A percentile compares a stretch with the other conserved stretches of the same genome.
These are phyloP conservation scores for Harlomillsia oculata DNA, from an alignment of 1,140 invertebrate species.

Conservation along the genomic window DNA sequence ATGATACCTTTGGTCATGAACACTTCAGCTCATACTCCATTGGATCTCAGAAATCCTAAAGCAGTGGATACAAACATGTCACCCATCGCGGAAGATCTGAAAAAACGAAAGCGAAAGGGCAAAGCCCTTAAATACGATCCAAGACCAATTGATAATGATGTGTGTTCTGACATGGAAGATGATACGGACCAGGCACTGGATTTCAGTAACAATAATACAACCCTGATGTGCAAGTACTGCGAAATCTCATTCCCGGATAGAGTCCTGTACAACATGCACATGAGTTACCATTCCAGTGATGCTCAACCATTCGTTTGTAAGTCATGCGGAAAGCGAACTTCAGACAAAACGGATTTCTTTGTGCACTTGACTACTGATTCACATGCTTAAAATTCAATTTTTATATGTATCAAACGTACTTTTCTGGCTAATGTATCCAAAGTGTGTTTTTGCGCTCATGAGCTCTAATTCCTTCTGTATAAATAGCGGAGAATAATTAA, in stretches of 20 bases:
- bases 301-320: slow-evolving; percentile 88
- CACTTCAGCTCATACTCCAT: slow-evolving; percentile 15
- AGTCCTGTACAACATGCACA: slow-evolving; percentile 88
- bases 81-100: slow-evolving; percentile 28
- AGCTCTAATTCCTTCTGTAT: too few relatives aligned
- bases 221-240: slow-evolving; percentile 66
- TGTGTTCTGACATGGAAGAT: slow-evolving; percentile 18
- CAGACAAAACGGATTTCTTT: slow-evolving; percentile 79
- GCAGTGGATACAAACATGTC: slow-evolving; percentile 15
- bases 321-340: slow-evolving; percentile 74
- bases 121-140: slow-evolving; percentile 64
- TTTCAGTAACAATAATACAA: slow-evolving; percentile 35
- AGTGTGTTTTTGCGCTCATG: too few relatives aligned
- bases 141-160: slow-evolving; percentile 40
- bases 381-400: too few relatives aligned
- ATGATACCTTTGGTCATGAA: slow-evolving; percentile 20
- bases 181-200: slow-evolving; percentile 28
- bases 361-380: slow-evolving; percentile 76
- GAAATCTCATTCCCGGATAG: slow-evolving; percentile 81
- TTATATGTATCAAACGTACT: too few relatives aligned
- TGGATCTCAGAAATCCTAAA: slow-evolving; percentile 33
- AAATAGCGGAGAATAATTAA: too few relatives aligned
- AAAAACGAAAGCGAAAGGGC: slow-evolving; percentile 65
- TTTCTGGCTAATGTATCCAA: too few relatives aligned
- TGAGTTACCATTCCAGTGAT: slow-evolving; percentile 80